Conservation (phyloP, 2,888 invertebrate species). For the Drosophila neoperkinsi region DNA sequence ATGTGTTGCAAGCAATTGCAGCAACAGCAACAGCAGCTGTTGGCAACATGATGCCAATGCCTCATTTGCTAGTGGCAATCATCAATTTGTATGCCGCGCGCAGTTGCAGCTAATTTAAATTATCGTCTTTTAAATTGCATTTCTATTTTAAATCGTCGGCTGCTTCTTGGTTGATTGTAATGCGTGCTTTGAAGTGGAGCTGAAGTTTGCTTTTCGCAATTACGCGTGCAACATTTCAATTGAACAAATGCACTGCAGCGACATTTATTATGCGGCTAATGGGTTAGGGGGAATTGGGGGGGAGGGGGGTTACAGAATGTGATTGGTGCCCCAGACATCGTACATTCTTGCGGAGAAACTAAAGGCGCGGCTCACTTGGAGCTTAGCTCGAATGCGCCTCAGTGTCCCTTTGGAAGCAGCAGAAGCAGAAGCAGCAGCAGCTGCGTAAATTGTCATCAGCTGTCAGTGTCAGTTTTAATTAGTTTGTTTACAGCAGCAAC, state of each 20-base stretch:
- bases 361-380: conserved; percentile 37
- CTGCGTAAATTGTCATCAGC: conserved; percentile 82
- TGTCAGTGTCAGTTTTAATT: conserved; percentile 81
- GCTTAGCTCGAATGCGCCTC: conserved; percentile 47
- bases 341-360: conserved; percentile 70
- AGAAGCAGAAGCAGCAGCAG: conserved; percentile 30
- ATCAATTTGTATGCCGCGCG: conserved; percentile 69
- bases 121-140: conserved; percentile 66
- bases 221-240: conserved; percentile 82
- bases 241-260: conserved; percentile 58
- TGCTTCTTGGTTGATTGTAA: conserved; percentile 30
- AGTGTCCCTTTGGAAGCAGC: conserved; percentile 38
- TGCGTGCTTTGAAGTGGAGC: conserved; percentile 56
- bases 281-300: background rate
- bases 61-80: conserved; percentile 55
- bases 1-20: conserved; percentile 50
- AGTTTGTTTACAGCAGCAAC: conserved; percentile 77
- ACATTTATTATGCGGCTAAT: conserved; percentile 49
- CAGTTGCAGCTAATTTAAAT: conserved; percentile 69
- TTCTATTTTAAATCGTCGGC: conserved; percentile 55
- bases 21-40: conserved; percentile 52
- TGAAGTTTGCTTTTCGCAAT: conserved; percentile 65
- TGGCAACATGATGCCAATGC: conserved; percentile 71
- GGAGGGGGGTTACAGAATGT: background rate
- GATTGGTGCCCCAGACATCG: conserved; percentile 33